Conservation (phyloP, 1,140 invertebrate genomes). For the Diachasma alloeum region DNA sequence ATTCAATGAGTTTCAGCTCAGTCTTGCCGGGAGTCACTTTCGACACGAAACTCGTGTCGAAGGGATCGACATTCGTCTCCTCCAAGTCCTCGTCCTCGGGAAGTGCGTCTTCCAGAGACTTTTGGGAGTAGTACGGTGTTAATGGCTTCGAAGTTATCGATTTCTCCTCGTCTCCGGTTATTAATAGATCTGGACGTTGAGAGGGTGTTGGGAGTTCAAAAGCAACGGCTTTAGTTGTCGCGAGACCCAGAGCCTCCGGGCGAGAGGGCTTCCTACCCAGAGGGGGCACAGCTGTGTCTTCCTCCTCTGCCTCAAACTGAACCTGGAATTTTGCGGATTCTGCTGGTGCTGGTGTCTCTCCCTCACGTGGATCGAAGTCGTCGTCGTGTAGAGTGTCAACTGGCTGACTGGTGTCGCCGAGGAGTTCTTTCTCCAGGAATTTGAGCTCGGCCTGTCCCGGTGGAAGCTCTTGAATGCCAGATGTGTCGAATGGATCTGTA, state of each 20-base stretch:
- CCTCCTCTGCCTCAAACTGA: constrained; percentile 59
- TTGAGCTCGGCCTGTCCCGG: constrained; percentile 82
- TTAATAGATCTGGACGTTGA: constrained; percentile 68
- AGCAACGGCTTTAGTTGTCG: constrained; percentile 71
- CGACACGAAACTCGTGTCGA: constrained; percentile 82
- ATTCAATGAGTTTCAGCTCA: constrained; percentile 78
- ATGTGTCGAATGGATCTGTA: constrained; percentile 87
- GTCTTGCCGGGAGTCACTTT: constrained; percentile 75
- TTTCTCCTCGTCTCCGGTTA: constrained; percentile 69
- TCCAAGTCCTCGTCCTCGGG: constrained; percentile 56
- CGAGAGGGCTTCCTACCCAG: constrained; percentile 64
- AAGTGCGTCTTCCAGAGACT: constrained; percentile 52
- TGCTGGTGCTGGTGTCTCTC: constrained; percentile 44
- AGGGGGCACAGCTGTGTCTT: constrained; percentile 41
- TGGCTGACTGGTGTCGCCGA: constrained; percentile 55
- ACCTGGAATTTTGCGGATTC: constrained; percentile 33
- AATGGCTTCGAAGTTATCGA: constrained; percentile 72
- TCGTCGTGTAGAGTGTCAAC: constrained; percentile 53
- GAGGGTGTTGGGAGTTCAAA: constrained; percentile 72
- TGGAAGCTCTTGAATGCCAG: constrained; percentile 74
- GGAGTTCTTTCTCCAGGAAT: constrained; percentile 79
- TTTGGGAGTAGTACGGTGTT: constrained; percentile 78
- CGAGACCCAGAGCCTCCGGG: constrained; percentile 67
- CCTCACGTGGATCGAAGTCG: constrained; percentile 79
- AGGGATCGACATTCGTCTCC: constrained; percentile 74